Percentiles rank a stretch among this genome's conserved stretches.
Evolutionary conservation across 2,888 invertebrate species (phyloP).

Genomic region (Rhingia campestris): DNA sequence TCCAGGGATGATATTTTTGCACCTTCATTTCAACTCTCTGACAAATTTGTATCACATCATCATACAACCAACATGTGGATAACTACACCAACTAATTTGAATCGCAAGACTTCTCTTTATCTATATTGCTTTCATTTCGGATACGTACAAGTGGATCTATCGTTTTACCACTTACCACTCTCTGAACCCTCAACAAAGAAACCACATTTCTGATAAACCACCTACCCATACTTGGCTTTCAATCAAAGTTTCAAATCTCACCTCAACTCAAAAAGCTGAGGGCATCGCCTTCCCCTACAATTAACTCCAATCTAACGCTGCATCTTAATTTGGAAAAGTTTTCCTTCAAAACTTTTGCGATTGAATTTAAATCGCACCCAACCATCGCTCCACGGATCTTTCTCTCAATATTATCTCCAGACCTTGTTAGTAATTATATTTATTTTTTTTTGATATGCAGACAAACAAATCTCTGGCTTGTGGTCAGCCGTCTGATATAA

Average conservation of each 20-base stretch:
- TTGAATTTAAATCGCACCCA: slow-evolving; percentile 62
- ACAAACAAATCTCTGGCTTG: slow-evolving; percentile 5
- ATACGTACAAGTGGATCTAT: too few relatives aligned
- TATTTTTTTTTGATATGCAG: slow-evolving; percentile 4
- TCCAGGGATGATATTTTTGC: too few relatives aligned
- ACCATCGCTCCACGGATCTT: slow-evolving; percentile 2
- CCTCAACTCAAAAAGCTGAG: slow-evolving; percentile 7
- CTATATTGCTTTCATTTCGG: too few relatives aligned
- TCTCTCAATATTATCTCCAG: not conserved
- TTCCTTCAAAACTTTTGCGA: slow-evolving; percentile 44
- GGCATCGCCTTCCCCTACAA: slow-evolving; percentile 25
- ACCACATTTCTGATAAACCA: not conserved
- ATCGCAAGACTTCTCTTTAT: too few relatives aligned
- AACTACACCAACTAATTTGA: too few relatives aligned
- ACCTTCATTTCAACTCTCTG: too few relatives aligned
- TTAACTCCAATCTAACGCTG: slow-evolving; percentile 55
- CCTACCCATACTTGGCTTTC: not conserved
- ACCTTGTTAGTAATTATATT: slow-evolving; percentile 3
- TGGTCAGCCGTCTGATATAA: not conserved
- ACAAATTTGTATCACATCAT: too few relatives aligned
- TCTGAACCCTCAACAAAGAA: not conserved
- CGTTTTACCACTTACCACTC: too few relatives aligned
- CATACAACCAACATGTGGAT: too few relatives aligned
- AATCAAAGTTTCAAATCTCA: slow-evolving; percentile 31
- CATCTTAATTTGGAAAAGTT: slow-evolving; percentile 60